Percentiles rank a stretch among this genome's conserved stretches.
Evolutionary conservation across 2,797 vertebrate genomes (phyloP).

Genomic region (Silurus aristotelis): DNA sequence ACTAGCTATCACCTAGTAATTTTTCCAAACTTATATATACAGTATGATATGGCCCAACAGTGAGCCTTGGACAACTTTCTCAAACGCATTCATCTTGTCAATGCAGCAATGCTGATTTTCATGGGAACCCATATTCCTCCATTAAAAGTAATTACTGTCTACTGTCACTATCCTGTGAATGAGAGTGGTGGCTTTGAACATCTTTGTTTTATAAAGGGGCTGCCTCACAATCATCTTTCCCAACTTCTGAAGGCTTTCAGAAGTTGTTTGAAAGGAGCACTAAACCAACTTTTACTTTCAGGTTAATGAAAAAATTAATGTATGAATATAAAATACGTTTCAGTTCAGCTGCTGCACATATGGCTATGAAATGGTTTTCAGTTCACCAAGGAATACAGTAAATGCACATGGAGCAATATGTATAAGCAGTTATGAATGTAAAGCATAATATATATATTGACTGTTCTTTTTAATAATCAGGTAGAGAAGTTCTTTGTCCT

Average conservation of each 20-base stretch:
- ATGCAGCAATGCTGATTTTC: neutral
- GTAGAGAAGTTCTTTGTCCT: neutral
- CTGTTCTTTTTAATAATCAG: neutral
- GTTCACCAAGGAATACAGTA: neutral
- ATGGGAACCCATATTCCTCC: neutral
- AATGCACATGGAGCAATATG: neutral
- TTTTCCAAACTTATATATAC: no score
- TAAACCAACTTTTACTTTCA: neutral
- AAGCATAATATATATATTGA: neutral
- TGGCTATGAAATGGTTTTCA: neutral
- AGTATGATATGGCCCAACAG: neutral
- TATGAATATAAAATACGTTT: neutral
- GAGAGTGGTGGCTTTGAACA: neutral
- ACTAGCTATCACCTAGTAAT: neutral
- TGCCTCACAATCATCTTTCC: neutral
- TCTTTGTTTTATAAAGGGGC: neutral
- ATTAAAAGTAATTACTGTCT: neutral
- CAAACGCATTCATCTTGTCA: constrained; percentile 1
- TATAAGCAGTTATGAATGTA: neutral
- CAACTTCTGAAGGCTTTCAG: neutral
- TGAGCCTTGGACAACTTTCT: neutral
- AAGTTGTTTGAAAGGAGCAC: neutral
- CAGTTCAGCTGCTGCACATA: neutral
- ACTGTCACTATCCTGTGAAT: neutral
- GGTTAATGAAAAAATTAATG: neutral